These are phyloP conservation scores for Champsocephalus gunnari DNA, from an alignment of 2,797 vertebrate genomes.

Conservation along the genomic window DNA sequence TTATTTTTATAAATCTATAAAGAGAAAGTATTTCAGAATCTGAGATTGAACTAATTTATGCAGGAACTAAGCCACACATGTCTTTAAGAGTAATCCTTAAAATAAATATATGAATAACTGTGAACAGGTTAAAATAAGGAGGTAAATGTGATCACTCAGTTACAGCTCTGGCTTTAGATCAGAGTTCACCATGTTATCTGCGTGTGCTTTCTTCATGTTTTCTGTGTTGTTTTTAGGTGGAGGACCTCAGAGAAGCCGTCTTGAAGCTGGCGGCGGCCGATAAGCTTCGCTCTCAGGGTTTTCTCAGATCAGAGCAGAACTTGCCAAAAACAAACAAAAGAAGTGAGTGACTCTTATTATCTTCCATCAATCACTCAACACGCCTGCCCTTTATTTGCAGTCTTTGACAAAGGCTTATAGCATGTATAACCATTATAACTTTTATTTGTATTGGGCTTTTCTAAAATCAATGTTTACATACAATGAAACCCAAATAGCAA, in stretches of 20 bases:
- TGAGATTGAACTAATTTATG: neutral
- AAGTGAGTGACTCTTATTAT: constrained; percentile 68
- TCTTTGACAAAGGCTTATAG: neutral
- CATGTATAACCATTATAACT: too few species aligned
- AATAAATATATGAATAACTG: neutral
- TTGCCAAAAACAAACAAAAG: constrained; percentile 86
- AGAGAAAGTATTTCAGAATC: neutral
- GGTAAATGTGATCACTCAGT: neutral
- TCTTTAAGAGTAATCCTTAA: neutral
- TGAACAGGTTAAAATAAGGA: neutral
- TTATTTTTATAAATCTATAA: neutral
- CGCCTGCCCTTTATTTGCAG: neutral
- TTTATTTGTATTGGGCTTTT: too few species aligned
- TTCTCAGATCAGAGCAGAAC: constrained; percentile 81
- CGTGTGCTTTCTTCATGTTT: neutral
- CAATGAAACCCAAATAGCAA: too few species aligned
- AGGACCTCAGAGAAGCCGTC: constrained; percentile 80
- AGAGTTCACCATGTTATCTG: neutral
- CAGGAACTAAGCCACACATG: neutral
- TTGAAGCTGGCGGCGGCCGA: constrained; percentile 83
- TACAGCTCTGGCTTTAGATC: neutral
- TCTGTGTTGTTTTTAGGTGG: constrained; percentile 67
- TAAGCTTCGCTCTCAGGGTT: constrained; percentile 83
- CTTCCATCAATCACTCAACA: neutral
- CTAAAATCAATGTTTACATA: too few species aligned